Evolutionary conservation across 2,797 vertebrate species (phyloP), one percentile per base, ranked within the genome.

Genomic region (Falco concolor): DNA sequence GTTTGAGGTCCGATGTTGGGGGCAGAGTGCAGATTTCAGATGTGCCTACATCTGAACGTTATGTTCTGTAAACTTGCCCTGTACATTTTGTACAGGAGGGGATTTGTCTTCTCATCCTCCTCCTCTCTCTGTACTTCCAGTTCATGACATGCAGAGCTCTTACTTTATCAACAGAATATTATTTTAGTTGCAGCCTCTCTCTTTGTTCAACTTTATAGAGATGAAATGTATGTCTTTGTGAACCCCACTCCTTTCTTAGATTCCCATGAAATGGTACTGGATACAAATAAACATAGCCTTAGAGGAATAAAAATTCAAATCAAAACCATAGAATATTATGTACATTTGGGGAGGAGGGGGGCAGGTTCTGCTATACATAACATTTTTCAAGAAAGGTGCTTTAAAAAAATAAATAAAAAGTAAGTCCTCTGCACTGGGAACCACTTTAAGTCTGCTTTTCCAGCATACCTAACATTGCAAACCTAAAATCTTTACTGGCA

Each of bases 1-100:
- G 77, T 67, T 81, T 85, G 84, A 90, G 83, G 65, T 81, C 91
- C 12, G 5, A 59, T 10, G 22, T 5, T 27, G 63, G 60, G 60
- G 81, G 76, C 78, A 73, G 53, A 85, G 64, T 42, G 77, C 56
- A 87, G 80, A 63, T 86, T 95, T 95, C 74, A 80, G 75, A 92
- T 50, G 89, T 1, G 17, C 64, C 86, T 61, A 74, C 77, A 60
- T 82, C 40, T 20, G 56, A 95, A 90, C 11, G 1, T 60, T 49
- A 36, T 42, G 80, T 88, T 94, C 93, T 59, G 28, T 53, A 77
- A 96, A 82, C 81, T 92, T 32, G 12, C 22, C 45, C 70, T 45
- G 93, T 77, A 91, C 63, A 23, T 84, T 93, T 81, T 84, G 84
- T 88, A 86, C 82, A 78, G 73, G 38, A 93, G 45, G 49, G 47